Percentiles rank a stretch among this genome's conserved stretches.
Conservation (phyloP, 2,113 vertebrate species). For the Abramis brama region DNA sequence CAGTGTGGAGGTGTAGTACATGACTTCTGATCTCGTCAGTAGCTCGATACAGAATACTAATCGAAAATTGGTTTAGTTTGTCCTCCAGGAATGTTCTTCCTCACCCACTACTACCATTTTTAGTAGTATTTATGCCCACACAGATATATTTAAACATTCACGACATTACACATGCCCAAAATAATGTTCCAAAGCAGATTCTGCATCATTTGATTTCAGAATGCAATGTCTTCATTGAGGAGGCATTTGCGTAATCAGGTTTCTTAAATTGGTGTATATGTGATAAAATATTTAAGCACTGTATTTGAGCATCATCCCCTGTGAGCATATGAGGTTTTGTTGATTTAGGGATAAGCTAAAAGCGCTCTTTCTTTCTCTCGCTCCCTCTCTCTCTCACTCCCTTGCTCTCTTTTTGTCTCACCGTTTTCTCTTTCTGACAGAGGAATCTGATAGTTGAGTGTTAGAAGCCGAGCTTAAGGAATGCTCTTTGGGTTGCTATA, state of each 20-base stretch:
- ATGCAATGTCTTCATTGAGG: constrained; percentile 32
- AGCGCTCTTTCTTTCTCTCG: not conserved
- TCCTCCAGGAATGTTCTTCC: not conserved
- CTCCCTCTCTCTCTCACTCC: not conserved
- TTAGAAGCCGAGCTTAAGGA: not conserved
- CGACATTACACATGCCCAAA: constrained; percentile 13
- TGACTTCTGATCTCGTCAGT: not conserved
- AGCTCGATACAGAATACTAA: not conserved
- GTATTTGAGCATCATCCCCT: constrained; percentile 36
- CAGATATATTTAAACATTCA: constrained; percentile 51
- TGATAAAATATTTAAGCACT: constrained; percentile 53
- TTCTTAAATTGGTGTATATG: constrained; percentile 49
- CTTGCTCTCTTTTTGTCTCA: not conserved
- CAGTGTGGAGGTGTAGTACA: not conserved
- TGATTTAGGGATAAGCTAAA: constrained; percentile 9
- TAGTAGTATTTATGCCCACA: constrained; percentile 3
- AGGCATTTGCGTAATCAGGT: constrained; percentile 58
- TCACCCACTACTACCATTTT: not conserved
- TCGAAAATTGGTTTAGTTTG: not conserved
- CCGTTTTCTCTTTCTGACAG: not conserved
- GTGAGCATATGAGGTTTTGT: constrained; percentile 32
- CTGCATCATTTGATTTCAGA: constrained; percentile 12
- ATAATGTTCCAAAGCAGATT: constrained; percentile 50
- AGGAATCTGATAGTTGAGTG: constrained; percentile 12
- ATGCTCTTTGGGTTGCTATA: not conserved